A percentile compares a stretch with the other conserved stretches of the same genome.
Evolutionary conservation across 2,797 vertebrate species (phyloP).

Genomic region (Notolepis coatsorum): DNA sequence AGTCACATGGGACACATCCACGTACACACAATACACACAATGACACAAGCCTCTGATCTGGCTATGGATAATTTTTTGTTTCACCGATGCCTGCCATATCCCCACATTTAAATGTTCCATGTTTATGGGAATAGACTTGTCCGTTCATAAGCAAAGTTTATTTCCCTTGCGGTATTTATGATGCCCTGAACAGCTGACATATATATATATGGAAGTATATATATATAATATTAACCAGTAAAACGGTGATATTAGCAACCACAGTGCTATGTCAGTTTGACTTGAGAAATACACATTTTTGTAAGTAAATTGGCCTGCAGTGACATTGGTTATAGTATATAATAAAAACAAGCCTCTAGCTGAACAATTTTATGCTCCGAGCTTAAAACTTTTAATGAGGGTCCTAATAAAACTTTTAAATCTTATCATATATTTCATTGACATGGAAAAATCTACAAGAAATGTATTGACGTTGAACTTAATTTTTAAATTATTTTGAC

Average conservation of each 20-base stretch:
- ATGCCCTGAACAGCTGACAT: constrained; percentile 32
- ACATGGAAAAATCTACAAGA: constrained; percentile 25
- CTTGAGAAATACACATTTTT: constrained; percentile 12
- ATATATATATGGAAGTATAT: constrained; percentile 27
- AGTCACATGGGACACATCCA: no score
- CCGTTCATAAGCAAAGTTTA: constrained; percentile 19
- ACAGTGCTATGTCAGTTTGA: background rate
- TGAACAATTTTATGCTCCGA: constrained; percentile 34
- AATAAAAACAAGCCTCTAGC: constrained; percentile 11
- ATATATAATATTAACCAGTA: constrained; percentile 16
- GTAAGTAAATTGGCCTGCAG: background rate
- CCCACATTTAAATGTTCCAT: no score
- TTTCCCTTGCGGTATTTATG: constrained; percentile 21
- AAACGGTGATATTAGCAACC: constrained; percentile 18
- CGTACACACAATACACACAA: no score
- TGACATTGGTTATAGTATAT: background rate
- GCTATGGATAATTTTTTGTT: no score
- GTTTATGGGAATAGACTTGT: constrained; percentile 53
- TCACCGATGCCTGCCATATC: no score
- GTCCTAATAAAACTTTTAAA: constrained; percentile 24
- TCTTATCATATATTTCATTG: constrained; percentile 3
- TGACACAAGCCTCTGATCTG: no score
- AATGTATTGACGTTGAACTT: background rate
- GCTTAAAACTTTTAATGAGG: constrained; percentile 34
- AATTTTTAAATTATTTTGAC: background rate